These are phyloP conservation scores for Cochlearius cochlearius DNA, from an alignment of 2,113 vertebrate genomes.

Conservation along the genomic window DNA sequence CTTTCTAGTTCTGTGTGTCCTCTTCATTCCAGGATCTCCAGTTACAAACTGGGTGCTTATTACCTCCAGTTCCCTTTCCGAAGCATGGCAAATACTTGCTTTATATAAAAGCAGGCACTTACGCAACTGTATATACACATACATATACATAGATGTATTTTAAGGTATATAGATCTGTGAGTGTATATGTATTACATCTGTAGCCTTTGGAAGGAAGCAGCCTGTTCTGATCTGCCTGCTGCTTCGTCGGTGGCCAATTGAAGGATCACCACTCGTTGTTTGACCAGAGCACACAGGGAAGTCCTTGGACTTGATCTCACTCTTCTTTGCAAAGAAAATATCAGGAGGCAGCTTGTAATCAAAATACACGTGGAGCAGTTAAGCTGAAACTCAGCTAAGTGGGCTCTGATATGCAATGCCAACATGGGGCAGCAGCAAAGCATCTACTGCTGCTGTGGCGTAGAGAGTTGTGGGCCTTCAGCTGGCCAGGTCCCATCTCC, in stretches of 20 bases:
- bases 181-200: not conserved
- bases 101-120: no score
- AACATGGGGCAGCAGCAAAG: rapidly evolving
- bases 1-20: not conserved
- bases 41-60: not conserved
- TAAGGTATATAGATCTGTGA: not conserved
- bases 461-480: rapidly evolving
- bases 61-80: not conserved
- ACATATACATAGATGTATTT: not conserved
- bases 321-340: not conserved
- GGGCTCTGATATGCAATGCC: not conserved
- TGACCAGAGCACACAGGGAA: not conserved
- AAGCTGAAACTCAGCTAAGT: not conserved
- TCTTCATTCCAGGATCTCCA: not conserved
- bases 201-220: not conserved
- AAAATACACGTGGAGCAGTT: not conserved
- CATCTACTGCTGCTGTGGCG: not conserved
- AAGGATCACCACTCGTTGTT: not conserved
- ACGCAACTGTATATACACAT: no score
- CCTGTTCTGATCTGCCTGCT: not conserved
- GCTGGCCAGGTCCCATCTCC: not conserved
- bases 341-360: not conserved
- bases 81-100: not conserved
- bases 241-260: not conserved
- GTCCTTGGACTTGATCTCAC: not conserved